Conservation (phyloP, 2,113 vertebrate species). For the Gobiocypris rarus region DNA sequence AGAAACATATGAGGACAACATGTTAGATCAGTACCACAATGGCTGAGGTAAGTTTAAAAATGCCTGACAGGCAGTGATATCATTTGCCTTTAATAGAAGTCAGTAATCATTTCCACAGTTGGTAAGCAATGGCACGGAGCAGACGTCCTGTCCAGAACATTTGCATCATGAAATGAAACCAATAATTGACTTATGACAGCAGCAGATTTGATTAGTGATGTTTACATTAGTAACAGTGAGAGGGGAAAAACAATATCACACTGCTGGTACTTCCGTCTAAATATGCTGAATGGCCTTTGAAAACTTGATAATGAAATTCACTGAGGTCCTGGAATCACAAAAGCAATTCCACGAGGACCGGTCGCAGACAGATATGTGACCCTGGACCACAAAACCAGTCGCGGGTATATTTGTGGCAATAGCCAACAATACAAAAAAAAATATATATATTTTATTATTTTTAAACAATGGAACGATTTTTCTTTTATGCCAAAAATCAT, state of each 20-base stretch:
- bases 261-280: neutral
- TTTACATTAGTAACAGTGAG: neutral
- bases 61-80: neutral
- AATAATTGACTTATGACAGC: neutral
- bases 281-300: neutral
- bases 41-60: constrained; percentile 14
- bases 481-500: too few species aligned
- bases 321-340: neutral
- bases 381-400: too few species aligned
- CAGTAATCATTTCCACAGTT: neutral
- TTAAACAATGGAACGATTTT: too few species aligned
- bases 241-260: neutral
- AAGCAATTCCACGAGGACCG: neutral
- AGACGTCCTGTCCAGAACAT: neutral
- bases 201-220: neutral
- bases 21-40: neutral
- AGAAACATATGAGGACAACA: neutral
- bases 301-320: constrained; percentile 3
- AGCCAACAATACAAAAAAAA: too few species aligned
- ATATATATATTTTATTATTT: too few species aligned
- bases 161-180: neutral
- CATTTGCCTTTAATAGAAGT: neutral
- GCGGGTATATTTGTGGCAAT: too few species aligned
- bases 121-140: neutral
- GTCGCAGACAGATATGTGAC: neutral